Percentiles rank a stretch among this genome's conserved stretches.
phyloP scores from a whole-genome alignment of 2,797 vertebrate species.

The Crypturellus tataupa region DNA sequence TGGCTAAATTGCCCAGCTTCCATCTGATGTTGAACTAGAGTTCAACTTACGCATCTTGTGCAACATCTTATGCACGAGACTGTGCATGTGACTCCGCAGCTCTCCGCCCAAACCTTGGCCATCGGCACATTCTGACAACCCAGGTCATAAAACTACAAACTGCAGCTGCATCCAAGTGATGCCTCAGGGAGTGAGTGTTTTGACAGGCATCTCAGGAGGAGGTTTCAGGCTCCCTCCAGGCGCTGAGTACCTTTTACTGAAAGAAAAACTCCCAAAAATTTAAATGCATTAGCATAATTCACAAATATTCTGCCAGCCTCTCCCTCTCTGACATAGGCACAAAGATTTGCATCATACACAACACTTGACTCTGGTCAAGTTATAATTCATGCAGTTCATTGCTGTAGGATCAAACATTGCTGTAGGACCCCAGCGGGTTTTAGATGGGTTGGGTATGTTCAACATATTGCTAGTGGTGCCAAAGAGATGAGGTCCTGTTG shows the following conservation, averaged over 20 bases:
- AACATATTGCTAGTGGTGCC: not conserved
- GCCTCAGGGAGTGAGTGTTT: not conserved
- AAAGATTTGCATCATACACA: not conserved
- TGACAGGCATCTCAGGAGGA: not conserved
- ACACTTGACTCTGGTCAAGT: not conserved
- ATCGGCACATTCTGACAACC: not conserved
- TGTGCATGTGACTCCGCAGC: not conserved
- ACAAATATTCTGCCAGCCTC: not conserved
- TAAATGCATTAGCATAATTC: not conserved
- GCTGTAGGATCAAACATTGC: not conserved
- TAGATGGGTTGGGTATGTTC: not conserved
- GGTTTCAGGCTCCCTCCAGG: not conserved
- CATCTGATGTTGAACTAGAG: fast-evolving
- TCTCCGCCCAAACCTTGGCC: not conserved
- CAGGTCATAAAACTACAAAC: not conserved
- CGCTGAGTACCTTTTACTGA: not conserved
- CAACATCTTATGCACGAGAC: not conserved
- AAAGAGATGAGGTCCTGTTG: not conserved
- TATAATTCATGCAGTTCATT: not conserved
- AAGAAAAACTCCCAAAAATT: not conserved
- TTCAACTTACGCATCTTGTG: not conserved
- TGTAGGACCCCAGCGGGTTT: not conserved
- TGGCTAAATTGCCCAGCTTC: not conserved
- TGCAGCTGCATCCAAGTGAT: not conserved
- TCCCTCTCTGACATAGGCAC: not conserved